Evolutionary conservation across 2,888 invertebrate genomes (phyloP).

Genomic region (Molanna angustata): DNA sequence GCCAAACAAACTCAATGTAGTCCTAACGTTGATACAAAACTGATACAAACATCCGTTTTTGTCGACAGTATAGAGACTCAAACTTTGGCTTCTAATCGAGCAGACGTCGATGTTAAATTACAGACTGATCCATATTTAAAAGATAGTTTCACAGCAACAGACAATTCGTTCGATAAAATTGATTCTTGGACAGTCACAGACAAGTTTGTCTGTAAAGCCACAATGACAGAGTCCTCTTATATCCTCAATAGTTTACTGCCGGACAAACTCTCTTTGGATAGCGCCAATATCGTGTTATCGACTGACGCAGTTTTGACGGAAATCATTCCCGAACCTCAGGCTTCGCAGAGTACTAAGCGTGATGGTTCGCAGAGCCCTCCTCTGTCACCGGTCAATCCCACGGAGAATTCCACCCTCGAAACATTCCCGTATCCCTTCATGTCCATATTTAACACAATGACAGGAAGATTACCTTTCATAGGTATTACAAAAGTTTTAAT

Average conservation of each 20-base stretch:
- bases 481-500: too few relatives aligned
- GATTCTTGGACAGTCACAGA: constrained; percentile 2
- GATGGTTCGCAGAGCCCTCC: constrained; percentile 53
- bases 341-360: constrained; percentile 21
- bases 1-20: constrained; percentile 15
- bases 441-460: constrained; percentile 51
- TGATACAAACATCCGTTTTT: constrained; percentile 15
- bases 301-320: constrained; percentile 23
- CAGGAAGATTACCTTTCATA: constrained; percentile 51
- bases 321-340: constrained; percentile 19
- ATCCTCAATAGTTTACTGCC: constrained; percentile 10
- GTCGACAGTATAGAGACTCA: constrained; percentile 10
- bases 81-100: constrained; percentile 3
- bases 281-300: constrained; percentile 15
- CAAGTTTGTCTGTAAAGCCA: constrained; percentile 2
- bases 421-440: constrained; percentile 45
- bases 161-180: neutral
- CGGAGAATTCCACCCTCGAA: constrained; percentile 38
- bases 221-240: constrained; percentile 19
- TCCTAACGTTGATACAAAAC: neutral
- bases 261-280: constrained; percentile 11
- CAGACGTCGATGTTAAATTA: neutral
- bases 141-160: constrained; percentile 8
- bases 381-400: constrained; percentile 44
- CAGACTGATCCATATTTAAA: constrained; percentile 7